Evolutionary conservation across 1,140 invertebrate genomes (phyloP), one percentile per base, ranked within the genome.

Genomic region (Drosophila dunni): DNA sequence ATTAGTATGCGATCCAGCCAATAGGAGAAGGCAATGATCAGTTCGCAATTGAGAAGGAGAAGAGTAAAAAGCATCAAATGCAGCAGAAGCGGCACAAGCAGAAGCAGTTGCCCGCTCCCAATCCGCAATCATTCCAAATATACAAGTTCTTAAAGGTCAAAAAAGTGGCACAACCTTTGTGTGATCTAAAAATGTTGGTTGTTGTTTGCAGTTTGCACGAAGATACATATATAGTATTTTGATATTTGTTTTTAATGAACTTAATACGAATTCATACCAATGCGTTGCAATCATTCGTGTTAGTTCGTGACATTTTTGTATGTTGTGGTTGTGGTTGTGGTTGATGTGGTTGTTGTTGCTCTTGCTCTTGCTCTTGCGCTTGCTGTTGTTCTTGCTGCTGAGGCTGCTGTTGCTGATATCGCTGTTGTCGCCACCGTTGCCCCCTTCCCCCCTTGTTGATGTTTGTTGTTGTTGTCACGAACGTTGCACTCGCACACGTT

Each of bases 241-340:
- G 71, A 67, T 65, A 60, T 64, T 63, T 85, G 66, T 69, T 76
- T 44, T 74, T 72, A 68, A 69, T 85, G 85, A 91, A 91, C 90
- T 91, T 89, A 91, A 91, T 91, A 89, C 90, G 81, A 91, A 91
- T 89, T 91, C 90, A 91, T 91, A 91, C 90, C 90, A 91, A 91
- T 91, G 82, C 81, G 75, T 90, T 81, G 84, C 80, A 90, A 89
- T 89, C 84, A 89, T 90, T 89, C 85, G 84, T 89, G 84, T 89
- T 81, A 89, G 85, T 90, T 90, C 81, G 80, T 84, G 78, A 89
- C 85, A 90, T 90, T 63, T 60, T 75, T 75, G 11, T 54, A 33
- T 29, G 53, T 64, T 74, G 63, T 66, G 69, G 72, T 78, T 63
- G 83, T 77, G 82, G 79, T 54, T 58, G 57, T 50, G 34, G 50